These are phyloP conservation scores for Trileptium ribeirensis DNA, from an alignment of 2,888 invertebrate species.

Conservation along the genomic window DNA sequence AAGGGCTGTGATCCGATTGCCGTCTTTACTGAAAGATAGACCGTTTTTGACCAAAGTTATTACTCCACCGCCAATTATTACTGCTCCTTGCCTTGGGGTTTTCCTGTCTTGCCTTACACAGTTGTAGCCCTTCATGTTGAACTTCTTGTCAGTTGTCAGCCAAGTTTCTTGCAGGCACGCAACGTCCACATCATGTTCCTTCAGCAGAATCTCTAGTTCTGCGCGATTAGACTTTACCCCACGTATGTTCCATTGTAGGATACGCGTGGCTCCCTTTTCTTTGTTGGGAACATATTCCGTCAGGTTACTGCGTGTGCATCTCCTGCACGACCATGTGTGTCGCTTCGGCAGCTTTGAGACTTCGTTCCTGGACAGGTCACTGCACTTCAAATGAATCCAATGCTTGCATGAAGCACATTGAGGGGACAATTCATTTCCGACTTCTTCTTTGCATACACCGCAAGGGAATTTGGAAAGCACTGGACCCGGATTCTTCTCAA, in stretches of 20 bases:
- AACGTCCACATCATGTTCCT: slow-evolving; percentile 2
- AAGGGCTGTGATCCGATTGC: not conserved
- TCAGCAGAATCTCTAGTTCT: not conserved
- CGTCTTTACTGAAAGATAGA: not conserved
- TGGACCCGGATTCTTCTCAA: not conserved
- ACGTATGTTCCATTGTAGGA: not conserved
- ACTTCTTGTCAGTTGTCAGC: not conserved
- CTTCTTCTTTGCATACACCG: not conserved
- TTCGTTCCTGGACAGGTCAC: not conserved
- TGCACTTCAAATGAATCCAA: not conserved
- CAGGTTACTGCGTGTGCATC: not conserved
- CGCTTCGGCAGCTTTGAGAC: not conserved
- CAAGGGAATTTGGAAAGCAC: not conserved
- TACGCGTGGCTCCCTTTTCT: not conserved
- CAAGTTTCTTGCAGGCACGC: slow-evolving; percentile 6
- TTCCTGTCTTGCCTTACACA: not conserved
- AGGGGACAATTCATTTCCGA: not conserved
- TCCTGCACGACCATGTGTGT: not conserved
- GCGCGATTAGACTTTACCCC: not conserved
- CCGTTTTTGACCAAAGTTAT: not conserved
- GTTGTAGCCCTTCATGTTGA: not conserved
- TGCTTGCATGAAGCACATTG: not conserved
- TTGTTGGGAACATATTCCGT: not conserved
- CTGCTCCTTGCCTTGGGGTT: not conserved
- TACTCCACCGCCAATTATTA: slow-evolving; percentile 6